phyloP scores from a whole-genome alignment of 2,113 vertebrate species.

The Callionymus lyra region DNA sequence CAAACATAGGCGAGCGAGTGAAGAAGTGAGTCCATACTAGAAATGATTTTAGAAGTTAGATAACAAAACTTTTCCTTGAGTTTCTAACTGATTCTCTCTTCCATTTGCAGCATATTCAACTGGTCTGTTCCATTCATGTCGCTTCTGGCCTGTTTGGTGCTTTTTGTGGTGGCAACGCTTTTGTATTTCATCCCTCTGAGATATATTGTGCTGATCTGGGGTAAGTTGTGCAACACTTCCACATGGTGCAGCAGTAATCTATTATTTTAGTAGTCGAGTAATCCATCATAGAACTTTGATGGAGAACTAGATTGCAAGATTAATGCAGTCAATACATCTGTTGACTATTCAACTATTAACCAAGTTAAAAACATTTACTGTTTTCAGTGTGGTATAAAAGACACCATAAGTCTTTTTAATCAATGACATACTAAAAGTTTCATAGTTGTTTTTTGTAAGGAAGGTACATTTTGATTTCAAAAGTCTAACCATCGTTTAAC shows the following conservation, averaged over 20 bases:
- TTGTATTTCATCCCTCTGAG: conserved; percentile 83
- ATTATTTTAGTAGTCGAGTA: too few relatives aligned
- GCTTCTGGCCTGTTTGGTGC: conserved; percentile 73
- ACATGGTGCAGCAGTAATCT: too few relatives aligned
- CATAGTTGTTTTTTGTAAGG: too few relatives aligned
- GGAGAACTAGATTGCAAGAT: too few relatives aligned
- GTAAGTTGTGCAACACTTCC: conserved; percentile 55
- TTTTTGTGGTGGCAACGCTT: conserved; percentile 63
- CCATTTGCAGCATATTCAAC: conserved; percentile 79
- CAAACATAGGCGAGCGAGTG: conserved; percentile 85
- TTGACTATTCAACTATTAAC: too few relatives aligned
- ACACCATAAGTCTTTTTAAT: too few relatives aligned
- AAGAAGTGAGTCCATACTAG: conserved; percentile 80
- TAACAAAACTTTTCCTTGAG: background rate
- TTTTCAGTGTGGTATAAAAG: background rate
- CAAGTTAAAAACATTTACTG: too few relatives aligned
- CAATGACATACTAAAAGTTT: too few relatives aligned
- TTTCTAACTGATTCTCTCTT: conserved; percentile 4
- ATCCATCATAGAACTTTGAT: too few relatives aligned
- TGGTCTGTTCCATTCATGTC: conserved; percentile 93
- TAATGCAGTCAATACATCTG: too few relatives aligned
- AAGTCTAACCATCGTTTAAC: too few relatives aligned
- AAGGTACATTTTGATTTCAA: too few relatives aligned
- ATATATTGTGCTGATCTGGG: conserved; percentile 91
- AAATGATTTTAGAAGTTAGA: conserved; percentile 3